phyloP scores from a whole-genome alignment of 2,113 vertebrate genomes.

The Hydrolagus affinis region DNA sequence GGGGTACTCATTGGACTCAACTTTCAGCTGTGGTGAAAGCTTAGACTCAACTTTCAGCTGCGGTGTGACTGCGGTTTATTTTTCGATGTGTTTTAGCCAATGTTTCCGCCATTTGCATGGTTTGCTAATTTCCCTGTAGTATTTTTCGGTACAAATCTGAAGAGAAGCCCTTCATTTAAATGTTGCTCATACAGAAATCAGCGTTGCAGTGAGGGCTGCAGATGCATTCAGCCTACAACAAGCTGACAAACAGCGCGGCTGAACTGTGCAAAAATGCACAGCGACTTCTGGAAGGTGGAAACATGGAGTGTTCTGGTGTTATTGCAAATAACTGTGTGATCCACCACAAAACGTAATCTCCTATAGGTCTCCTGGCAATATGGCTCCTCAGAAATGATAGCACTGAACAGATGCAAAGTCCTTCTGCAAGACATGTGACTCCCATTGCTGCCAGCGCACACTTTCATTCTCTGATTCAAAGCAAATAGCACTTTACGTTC shows the following conservation, averaged over 20 bases:
- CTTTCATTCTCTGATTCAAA: neutral
- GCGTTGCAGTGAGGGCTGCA: neutral
- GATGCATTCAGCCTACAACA: neutral
- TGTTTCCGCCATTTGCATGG: too few relatives aligned
- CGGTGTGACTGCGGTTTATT: too few relatives aligned
- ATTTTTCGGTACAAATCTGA: too few relatives aligned
- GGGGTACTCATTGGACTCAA: too few relatives aligned
- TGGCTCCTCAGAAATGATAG: neutral
- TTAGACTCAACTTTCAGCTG: too few relatives aligned
- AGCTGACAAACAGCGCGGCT: neutral
- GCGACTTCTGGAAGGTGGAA: neutral
- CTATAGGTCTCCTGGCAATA: neutral
- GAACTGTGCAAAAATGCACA: neutral
- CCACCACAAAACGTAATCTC: neutral
- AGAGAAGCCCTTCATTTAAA: neutral
- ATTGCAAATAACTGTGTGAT: neutral
- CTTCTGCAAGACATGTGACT: neutral
- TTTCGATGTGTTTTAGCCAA: neutral
- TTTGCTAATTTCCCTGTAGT: neutral
- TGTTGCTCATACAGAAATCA: neutral
- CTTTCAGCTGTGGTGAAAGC: too few relatives aligned
- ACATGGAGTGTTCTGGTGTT: neutral
- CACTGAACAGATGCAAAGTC: too few relatives aligned
- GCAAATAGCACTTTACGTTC: neutral
- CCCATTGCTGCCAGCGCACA: neutral